A percentile compares a stretch with the other conserved stretches of the same genome.
These are phyloP conservation scores for Ligdia adustata DNA, from an alignment of 2,888 invertebrate genomes.

Conservation along the genomic window DNA sequence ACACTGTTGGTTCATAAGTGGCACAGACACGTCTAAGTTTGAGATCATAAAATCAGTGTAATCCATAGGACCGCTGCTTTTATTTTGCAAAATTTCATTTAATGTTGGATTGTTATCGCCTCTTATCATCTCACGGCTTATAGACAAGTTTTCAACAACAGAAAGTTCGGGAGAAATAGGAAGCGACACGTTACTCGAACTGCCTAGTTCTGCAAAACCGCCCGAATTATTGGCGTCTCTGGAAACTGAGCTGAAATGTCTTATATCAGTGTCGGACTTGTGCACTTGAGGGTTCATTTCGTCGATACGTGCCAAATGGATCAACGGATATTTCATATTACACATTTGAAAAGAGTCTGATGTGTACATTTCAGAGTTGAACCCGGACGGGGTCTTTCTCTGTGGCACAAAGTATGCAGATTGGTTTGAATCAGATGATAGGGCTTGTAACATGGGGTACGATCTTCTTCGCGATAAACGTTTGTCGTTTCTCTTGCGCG, in stretches of 20 bases:
- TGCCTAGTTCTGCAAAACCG: slow-evolving; percentile 36
- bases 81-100: slow-evolving; percentile 47
- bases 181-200: slow-evolving; percentile 64
- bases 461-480: slow-evolving; percentile 42
- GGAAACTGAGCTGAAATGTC: slow-evolving; percentile 27
- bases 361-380: slow-evolving; percentile 56
- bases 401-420: slow-evolving; percentile 43
- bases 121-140: slow-evolving; percentile 53
- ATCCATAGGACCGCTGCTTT: slow-evolving; percentile 29
- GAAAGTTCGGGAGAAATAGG: slow-evolving; percentile 73
- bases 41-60: slow-evolving; percentile 54
- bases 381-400: slow-evolving; percentile 30
- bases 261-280: slow-evolving; percentile 18
- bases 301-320: slow-evolving; percentile 52
- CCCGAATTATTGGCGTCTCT: slow-evolving; percentile 27
- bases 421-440: slow-evolving; percentile 56
- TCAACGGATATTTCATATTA: slow-evolving; percentile 32
- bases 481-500: slow-evolving; percentile 31
- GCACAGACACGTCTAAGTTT: slow-evolving; percentile 57
- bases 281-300: slow-evolving; percentile 44
- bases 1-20: slow-evolving; percentile 65
- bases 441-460: slow-evolving; percentile 40
- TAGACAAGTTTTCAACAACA: slow-evolving; percentile 68
- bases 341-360: slow-evolving; percentile 65
- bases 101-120: slow-evolving; percentile 44